phyloP scores from a whole-genome alignment of 2,888 invertebrate species.

The Dryomyza anilis region DNA sequence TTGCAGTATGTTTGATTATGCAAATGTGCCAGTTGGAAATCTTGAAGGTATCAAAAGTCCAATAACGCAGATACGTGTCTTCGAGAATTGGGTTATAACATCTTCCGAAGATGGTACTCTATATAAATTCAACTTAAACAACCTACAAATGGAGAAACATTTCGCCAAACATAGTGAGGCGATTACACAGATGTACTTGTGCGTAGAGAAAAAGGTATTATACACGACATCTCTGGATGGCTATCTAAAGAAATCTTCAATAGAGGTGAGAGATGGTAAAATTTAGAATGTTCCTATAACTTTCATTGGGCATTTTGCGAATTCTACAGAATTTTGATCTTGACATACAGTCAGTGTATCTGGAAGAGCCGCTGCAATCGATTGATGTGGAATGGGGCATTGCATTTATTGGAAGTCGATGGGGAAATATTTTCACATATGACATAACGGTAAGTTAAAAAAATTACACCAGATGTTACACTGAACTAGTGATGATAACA shows the following conservation, averaged over 20 bases:
- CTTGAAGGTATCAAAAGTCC: slow-evolving; percentile 47
- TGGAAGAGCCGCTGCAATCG: slow-evolving; percentile 69
- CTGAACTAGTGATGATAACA: no score
- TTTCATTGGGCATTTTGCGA: no score
- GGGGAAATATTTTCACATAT: slow-evolving; percentile 73
- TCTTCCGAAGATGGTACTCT: slow-evolving; percentile 58
- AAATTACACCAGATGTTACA: no score
- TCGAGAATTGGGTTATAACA: slow-evolving; percentile 51
- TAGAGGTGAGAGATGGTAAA: slow-evolving; percentile 57
- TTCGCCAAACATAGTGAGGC: slow-evolving; percentile 58
- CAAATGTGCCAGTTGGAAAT: slow-evolving; percentile 43
- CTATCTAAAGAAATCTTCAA: slow-evolving; percentile 53
- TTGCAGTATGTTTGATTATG: no score
- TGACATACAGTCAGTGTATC: slow-evolving; percentile 48
- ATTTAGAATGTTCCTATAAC: no score
- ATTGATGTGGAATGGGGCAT: slow-evolving; percentile 76
- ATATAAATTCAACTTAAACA: slow-evolving; percentile 53
- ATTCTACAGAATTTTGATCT: slow-evolving; percentile 56
- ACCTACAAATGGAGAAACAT: slow-evolving; percentile 48
- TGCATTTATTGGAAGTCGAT: slow-evolving; percentile 74
- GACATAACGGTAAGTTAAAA: slow-evolving; percentile 68
- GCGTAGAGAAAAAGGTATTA: slow-evolving; percentile 43
- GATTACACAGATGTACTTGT: slow-evolving; percentile 54
- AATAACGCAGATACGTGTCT: slow-evolving; percentile 52
- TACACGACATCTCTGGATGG: slow-evolving; percentile 59